Evolutionary conservation across 2,113 vertebrate genomes (phyloP).

Genomic region (Peromyscus polionotus): DNA sequence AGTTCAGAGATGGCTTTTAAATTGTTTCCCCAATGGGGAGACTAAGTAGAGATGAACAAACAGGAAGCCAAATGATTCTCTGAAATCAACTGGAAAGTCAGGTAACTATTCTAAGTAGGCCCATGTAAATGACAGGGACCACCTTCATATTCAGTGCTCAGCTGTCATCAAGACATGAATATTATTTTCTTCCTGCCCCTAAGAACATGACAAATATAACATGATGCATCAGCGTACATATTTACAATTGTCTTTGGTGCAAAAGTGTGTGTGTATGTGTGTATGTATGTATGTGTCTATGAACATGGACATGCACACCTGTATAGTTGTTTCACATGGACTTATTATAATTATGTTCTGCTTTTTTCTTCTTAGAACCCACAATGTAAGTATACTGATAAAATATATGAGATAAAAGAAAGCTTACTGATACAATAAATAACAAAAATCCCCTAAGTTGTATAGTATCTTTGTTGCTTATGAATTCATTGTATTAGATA

Average conservation of each 20-base stretch:
- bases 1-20: neutral
- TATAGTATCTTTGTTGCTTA: neutral
- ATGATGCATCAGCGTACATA: neutral
- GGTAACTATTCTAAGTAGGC: neutral
- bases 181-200: neutral
- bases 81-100: neutral
- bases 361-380: neutral
- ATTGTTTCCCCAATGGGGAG: slow-evolving; percentile 33
- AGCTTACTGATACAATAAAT: neutral
- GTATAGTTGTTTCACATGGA: neutral
- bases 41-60: slow-evolving; percentile 17
- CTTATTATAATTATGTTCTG: neutral
- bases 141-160: neutral
- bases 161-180: neutral
- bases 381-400: neutral
- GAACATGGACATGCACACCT: neutral
- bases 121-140: neutral
- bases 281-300: neutral
- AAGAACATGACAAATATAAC: neutral
- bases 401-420: neutral
- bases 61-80: neutral
- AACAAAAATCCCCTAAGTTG: neutral
- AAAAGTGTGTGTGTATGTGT: neutral
- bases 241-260: neutral
- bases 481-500: neutral